A percentile compares a stretch with the other conserved stretches of the same genome.
Conservation (phyloP, 1,140 invertebrate genomes). For the Planococcus citri region DNA sequence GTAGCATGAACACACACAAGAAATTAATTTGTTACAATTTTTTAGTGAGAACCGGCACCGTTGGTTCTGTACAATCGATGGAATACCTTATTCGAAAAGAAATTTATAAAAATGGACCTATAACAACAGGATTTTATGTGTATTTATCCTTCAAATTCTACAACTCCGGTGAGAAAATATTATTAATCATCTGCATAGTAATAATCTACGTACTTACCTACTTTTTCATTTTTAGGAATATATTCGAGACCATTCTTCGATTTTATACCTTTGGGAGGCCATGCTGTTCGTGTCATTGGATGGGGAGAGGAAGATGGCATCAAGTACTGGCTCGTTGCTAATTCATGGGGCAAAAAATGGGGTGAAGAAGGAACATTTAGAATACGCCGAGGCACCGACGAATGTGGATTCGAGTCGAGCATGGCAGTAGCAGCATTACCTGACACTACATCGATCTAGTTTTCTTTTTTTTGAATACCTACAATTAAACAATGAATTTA, state of each 20-base stretch:
- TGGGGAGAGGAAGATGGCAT: constrained; percentile 39
- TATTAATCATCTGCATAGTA: too few relatives aligned
- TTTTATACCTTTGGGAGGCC: constrained; percentile 54
- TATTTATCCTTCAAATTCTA: constrained; percentile 36
- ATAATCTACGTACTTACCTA: not conserved
- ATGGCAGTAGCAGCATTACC: constrained; percentile 17
- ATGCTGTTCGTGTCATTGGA: constrained; percentile 78
- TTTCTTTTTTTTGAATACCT: too few relatives aligned
- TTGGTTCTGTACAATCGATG: not conserved
- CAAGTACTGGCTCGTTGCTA: constrained; percentile 80
- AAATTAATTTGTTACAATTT: too few relatives aligned
- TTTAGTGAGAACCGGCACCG: not conserved
- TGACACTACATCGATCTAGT: too few relatives aligned
- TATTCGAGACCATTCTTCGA: constrained; percentile 29
- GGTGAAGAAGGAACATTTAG: constrained; percentile 75
- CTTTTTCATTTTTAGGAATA: too few relatives aligned
- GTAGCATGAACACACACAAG: too few relatives aligned
- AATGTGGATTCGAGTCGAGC: constrained; percentile 60
- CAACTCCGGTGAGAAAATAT: constrained; percentile 34
- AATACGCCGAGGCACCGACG: constrained; percentile 66
- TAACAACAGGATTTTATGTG: constrained; percentile 41
- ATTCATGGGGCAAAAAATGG: constrained; percentile 88
- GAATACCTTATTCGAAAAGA: not conserved
- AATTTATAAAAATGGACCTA: constrained; percentile 36
- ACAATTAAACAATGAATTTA: too few relatives aligned